Evolutionary conservation across 2,113 vertebrate species (phyloP).

Genomic region (Tonatia bakeri): DNA sequence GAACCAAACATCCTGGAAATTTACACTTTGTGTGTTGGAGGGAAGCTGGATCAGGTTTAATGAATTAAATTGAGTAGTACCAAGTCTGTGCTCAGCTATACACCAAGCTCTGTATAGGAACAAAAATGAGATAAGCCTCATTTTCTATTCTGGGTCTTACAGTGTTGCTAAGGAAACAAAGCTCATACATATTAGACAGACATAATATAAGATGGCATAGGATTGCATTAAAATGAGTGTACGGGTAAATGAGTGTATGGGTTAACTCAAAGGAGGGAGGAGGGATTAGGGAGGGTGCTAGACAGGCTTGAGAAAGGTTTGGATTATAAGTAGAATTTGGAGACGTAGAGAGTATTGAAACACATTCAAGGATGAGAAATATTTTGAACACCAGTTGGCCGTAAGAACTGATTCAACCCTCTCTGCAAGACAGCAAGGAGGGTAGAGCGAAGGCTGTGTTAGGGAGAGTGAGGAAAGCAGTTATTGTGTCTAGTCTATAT

Average conservation of each 20-base stretch:
- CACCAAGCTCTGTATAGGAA: background rate
- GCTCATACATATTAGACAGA: slow-evolving; percentile 31
- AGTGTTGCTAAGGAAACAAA: slow-evolving; percentile 66
- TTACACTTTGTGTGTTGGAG: background rate
- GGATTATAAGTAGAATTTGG: background rate
- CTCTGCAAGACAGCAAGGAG: background rate
- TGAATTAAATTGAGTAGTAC: background rate
- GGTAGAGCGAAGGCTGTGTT: background rate
- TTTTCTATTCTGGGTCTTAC: slow-evolving; percentile 39
- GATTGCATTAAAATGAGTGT: slow-evolving; percentile 22
- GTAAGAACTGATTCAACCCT: background rate
- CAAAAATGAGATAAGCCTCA: slow-evolving; percentile 33
- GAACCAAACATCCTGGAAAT: background rate
- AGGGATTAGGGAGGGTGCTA: background rate
- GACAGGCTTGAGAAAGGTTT: background rate
- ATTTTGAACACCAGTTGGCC: background rate
- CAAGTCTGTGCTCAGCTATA: background rate
- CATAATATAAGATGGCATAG: slow-evolving; percentile 26
- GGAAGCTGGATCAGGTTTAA: background rate
- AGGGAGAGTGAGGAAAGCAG: background rate
- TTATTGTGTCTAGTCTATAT: background rate
- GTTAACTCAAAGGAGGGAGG: background rate
- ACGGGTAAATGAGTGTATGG: background rate
- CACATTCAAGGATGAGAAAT: background rate
- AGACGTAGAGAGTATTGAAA: background rate